These are phyloP conservation scores for Tromatobia lineatoria DNA, from an alignment of 2,888 invertebrate species.

Conservation along the genomic window DNA sequence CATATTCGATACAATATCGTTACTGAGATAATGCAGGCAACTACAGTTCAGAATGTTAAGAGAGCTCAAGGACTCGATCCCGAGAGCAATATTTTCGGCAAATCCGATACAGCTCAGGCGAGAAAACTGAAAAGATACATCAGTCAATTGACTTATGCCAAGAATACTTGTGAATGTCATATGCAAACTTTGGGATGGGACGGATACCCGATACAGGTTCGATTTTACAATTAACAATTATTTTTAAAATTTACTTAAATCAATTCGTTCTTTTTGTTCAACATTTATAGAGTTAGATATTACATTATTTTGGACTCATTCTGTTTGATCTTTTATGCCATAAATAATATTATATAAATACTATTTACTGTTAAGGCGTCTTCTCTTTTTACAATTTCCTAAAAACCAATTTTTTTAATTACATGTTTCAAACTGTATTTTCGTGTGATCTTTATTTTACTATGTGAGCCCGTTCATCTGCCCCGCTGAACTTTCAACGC, in stretches of 20 bases:
- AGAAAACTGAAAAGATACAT: constrained; percentile 94
- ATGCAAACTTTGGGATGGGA: constrained; percentile 92
- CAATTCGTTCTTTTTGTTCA: no score
- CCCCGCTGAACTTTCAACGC: no score
- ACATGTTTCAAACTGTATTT: no score
- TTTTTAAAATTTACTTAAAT: background rate
- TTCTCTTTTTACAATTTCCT: no score
- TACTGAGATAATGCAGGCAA: constrained; percentile 97
- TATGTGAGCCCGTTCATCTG: no score
- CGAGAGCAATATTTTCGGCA: constrained; percentile 87
- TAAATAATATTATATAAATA: no score
- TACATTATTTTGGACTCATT: no score
- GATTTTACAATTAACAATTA: background rate
- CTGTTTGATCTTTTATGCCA: no score
- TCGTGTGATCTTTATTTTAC: no score
- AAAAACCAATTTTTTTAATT: no score
- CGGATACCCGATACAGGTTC: constrained; percentile 86
- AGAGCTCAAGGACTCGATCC: constrained; percentile 92
- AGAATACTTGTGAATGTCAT: constrained; percentile 92
- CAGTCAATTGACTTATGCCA: constrained; percentile 92
- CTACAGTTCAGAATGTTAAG: constrained; percentile 95
- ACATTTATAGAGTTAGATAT: no score
- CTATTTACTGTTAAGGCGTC: no score
- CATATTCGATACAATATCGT: constrained; percentile 95
- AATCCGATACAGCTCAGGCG: constrained; percentile 93